These are phyloP conservation scores for Fregata magnificens DNA, from an alignment of 2,113 vertebrate species.

Conservation along the genomic window DNA sequence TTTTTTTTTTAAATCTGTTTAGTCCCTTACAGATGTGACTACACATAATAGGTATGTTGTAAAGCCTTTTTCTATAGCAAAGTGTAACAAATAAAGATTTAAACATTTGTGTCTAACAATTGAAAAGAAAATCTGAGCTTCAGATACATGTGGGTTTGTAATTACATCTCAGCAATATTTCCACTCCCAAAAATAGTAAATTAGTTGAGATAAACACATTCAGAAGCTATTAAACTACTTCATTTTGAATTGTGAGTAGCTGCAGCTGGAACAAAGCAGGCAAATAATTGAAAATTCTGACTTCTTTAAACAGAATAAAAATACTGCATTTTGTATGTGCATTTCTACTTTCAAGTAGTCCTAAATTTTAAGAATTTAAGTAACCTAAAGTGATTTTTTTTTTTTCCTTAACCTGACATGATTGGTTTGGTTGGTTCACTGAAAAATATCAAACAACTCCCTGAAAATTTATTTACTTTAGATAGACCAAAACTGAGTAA, in stretches of 20 bases:
- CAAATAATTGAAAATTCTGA: not conserved
- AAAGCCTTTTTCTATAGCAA: not conserved
- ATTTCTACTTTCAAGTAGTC: not conserved
- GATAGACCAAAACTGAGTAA: not conserved
- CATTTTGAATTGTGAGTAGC: not conserved
- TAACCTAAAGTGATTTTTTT: not conserved
- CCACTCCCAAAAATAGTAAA: not conserved
- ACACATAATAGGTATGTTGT: not conserved
- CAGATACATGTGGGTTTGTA: not conserved
- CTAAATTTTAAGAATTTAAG: not conserved
- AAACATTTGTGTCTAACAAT: not conserved
- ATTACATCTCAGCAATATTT: not conserved
- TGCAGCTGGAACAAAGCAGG: not conserved
- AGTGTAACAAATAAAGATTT: not conserved
- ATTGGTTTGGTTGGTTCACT: not conserved
- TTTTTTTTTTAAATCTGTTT: not conserved
- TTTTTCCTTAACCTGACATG: not conserved
- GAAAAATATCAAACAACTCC: not conserved
- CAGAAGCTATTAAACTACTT: not conserved
- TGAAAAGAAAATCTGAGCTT: not conserved
- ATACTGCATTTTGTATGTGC: fast-evolving
- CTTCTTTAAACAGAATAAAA: not conserved
- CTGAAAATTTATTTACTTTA: not conserved
- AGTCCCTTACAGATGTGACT: not conserved
- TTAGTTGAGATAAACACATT: not conserved